Evolutionary conservation across 2,888 invertebrate genomes (phyloP).

Genomic region (Lycaena phlaeas): DNA sequence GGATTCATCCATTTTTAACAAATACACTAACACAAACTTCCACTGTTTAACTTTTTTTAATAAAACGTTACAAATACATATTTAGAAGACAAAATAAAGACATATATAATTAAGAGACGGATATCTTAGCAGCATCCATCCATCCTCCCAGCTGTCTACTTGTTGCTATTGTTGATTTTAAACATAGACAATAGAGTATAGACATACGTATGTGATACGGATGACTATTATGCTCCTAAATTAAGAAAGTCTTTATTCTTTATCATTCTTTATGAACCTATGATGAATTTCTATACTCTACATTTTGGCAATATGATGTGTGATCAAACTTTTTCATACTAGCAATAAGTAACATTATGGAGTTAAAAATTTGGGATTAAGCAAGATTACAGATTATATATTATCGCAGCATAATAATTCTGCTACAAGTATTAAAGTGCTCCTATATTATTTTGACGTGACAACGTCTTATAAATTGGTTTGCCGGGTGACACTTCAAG

Average conservation of each 20-base stretch:
- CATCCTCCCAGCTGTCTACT: conserved; percentile 68
- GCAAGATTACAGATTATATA: too few relatives aligned
- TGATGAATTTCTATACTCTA: neutral
- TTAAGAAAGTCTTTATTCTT: conserved; percentile 21
- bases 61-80: conserved; percentile 37
- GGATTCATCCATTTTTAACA: conserved; percentile 74
- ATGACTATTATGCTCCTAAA: conserved; percentile 37
- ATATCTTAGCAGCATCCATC: conserved; percentile 55
- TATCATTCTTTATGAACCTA: conserved; percentile 9
- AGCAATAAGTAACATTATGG: neutral
- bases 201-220: conserved; percentile 42
- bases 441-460: too few relatives aligned
- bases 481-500: too few relatives aligned
- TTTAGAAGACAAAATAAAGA: conserved; percentile 38
- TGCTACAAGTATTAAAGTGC: too few relatives aligned
- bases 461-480: too few relatives aligned
- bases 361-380: too few relatives aligned
- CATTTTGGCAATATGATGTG: neutral
- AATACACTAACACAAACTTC: conserved; percentile 46
- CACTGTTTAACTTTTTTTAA: conserved; percentile 38
- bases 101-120: conserved; percentile 38
- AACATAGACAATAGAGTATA: conserved; percentile 29
- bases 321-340: neutral
- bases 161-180: conserved; percentile 54
- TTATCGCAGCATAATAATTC: too few relatives aligned